Conservation (phyloP, 2,797 vertebrate genomes). For the Caiman crocodilus region DNA sequence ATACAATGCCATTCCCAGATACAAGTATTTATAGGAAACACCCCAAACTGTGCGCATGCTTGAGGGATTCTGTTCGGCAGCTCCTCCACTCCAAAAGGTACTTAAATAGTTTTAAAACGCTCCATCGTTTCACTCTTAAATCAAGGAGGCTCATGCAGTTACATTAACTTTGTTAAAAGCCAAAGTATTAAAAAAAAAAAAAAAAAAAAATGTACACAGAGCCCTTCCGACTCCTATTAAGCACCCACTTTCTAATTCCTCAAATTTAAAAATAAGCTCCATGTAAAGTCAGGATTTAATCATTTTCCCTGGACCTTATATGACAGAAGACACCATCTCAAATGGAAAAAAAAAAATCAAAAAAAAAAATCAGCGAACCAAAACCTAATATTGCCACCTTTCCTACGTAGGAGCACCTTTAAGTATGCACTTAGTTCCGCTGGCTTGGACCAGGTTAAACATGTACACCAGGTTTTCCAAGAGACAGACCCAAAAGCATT, state of each 20-base stretch:
- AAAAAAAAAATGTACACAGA: constrained; percentile 15
- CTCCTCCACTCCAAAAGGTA: not conserved
- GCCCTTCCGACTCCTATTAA: constrained; percentile 4
- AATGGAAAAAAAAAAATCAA: not conserved
- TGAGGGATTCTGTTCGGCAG: constrained; percentile 25
- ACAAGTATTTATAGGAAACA: not conserved
- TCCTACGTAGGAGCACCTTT: not conserved
- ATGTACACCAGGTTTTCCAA: constrained; percentile 56
- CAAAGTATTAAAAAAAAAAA: too few relatives aligned
- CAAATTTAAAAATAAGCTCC: not conserved
- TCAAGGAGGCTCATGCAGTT: too few relatives aligned
- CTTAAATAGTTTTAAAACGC: not conserved
- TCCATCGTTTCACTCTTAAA: constrained; percentile 22
- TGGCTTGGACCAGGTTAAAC: not conserved
- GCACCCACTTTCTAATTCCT: not conserved
- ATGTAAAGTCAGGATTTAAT: not conserved
- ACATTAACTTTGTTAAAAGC: not conserved
- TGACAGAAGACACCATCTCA: accelerated
- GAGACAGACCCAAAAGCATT: constrained; percentile 41
- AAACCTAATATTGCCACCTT: not conserved
- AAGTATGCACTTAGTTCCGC: accelerated
- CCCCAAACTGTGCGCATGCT: not conserved
- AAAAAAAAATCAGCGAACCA: not conserved
- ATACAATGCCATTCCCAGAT: not conserved
- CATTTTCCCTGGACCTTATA: not conserved